A percentile compares a stretch with the other conserved stretches of the same genome.
These are phyloP conservation scores for Triplophysa yarkandensis DNA, from an alignment of 2,797 vertebrate species.

Conservation along the genomic window DNA sequence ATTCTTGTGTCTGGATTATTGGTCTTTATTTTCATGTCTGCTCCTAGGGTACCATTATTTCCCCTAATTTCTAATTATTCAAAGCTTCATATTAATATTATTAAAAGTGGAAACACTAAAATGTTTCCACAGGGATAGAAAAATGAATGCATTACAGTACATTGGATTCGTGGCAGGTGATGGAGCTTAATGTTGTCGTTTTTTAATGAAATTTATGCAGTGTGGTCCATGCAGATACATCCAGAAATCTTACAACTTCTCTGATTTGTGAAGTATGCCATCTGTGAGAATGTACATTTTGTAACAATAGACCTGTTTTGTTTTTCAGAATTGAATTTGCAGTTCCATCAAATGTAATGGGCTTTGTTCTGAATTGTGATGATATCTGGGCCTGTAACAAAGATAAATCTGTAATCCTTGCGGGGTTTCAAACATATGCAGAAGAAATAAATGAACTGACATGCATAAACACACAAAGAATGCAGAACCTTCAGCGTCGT, in stretches of 20 bases:
- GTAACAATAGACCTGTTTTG: background rate
- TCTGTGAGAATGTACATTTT: slow-evolving; percentile 34
- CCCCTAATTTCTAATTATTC: background rate
- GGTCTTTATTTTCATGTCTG: background rate
- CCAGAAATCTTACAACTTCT: background rate
- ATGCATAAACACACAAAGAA: background rate
- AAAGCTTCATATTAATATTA: background rate
- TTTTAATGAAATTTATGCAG: slow-evolving; percentile 4
- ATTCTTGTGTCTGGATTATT: slow-evolving; percentile 29
- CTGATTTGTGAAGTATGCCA: slow-evolving; percentile 10
- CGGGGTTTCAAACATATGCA: slow-evolving; percentile 13
- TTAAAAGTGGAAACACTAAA: slow-evolving; percentile 9
- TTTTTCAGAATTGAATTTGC: slow-evolving; percentile 1
- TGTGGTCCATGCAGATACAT: background rate
- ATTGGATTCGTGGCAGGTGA: slow-evolving; percentile 2
- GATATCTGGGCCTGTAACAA: slow-evolving; percentile 15
- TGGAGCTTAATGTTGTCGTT: slow-evolving; percentile 25
- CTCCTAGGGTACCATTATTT: background rate
- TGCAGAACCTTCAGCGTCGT: background rate
- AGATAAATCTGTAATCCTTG: slow-evolving; percentile 21
- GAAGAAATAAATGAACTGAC: background rate
- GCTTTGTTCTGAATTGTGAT: slow-evolving; percentile 23
- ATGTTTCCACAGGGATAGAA: slow-evolving; percentile 29
- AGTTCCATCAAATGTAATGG: slow-evolving; percentile 18
- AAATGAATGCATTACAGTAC: slow-evolving; percentile 22